These are phyloP conservation scores for Pecten maximus DNA, from an alignment of 2,888 invertebrate genomes.

Conservation along the genomic window DNA sequence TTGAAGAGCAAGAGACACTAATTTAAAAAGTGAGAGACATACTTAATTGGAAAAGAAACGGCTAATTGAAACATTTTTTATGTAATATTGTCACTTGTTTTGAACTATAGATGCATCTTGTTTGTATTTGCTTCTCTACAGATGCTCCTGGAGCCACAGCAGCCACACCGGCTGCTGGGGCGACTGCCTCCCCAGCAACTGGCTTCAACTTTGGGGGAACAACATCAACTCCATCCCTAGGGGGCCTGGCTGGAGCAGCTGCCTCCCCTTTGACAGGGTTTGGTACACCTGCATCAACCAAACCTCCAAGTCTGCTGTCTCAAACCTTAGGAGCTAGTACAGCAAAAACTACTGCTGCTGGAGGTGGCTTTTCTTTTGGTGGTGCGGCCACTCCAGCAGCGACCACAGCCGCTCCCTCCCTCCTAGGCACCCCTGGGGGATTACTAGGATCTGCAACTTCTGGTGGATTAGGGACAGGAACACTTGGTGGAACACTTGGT, in stretches of 20 bases:
- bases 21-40: no score
- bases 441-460: not conserved
- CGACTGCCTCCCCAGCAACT: conserved; percentile 33
- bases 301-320: conserved; percentile 19
- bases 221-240: not conserved
- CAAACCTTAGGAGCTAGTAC: conserved; percentile 28
- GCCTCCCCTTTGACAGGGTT: conserved; percentile 1
- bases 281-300: conserved; percentile 17
- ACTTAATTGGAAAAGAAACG: no score
- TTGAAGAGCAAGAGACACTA: no score
- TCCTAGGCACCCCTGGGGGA: conserved; percentile 44
- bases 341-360: conserved; percentile 41
- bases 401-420: not conserved
- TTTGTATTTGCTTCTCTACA: not conserved
- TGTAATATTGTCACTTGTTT: no score
- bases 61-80: no score
- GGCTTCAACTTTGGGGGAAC: conserved; percentile 46
- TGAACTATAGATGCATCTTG: not conserved
- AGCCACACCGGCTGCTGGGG: not conserved
- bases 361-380: conserved; percentile 49
- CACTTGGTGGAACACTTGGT: not conserved
- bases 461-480: conserved; percentile 7
- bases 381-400: conserved; percentile 35
- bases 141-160: not conserved
- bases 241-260: conserved; percentile 41